Base-by-base conservation (phyloP, 2,888 invertebrate genomes). In the Encarsia formosa region DNA sequence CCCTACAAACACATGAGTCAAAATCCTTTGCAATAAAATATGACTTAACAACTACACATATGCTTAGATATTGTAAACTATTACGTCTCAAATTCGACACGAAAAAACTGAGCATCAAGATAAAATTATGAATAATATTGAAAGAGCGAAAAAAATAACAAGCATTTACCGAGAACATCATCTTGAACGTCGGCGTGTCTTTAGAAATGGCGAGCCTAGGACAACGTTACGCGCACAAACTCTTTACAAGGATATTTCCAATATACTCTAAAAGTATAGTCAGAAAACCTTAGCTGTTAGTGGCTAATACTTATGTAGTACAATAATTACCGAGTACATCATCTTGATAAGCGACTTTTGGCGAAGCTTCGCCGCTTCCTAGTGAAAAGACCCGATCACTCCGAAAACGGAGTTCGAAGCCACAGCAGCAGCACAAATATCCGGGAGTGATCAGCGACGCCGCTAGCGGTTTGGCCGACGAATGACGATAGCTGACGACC, bases 1-100 rank as follows among this genome's bases (percentile, higher is more conserved):
- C 99, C 99, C 97, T 98, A 69, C 41, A 75, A 73, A n/a, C 26
- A 44, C 9, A 45, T 54, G 54, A 57, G 52, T 54, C 41, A 52
- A 55, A 44, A 54, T 52, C 31, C 57, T 52, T 45, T 52, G 48
- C 54, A 39, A 43, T n/a, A 41, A 37, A 48, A 43, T 29, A 26
- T 16, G 5, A 13, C 42, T 48, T 43, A 39, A 38, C n/a, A 39
- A n/a, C n/a, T n/a, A 42, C 6, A 4, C 32, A 19, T 24, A 35
- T 32, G 18, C n/a, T 19, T 3, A 31, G 15, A 31, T 15, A 11
- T 15, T 31, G 11, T 31, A n/a, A 15, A 15, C 31, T 15, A 3
- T n/a, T 15, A 11, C 11, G 15, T 4, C 15, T 31, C 3, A 31
- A 31, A 11, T n/a, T 31, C 11, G 15, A 11, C 31, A 6, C 15